phyloP scores from a whole-genome alignment of 2,797 vertebrate species.

The Streptopelia turtur region DNA sequence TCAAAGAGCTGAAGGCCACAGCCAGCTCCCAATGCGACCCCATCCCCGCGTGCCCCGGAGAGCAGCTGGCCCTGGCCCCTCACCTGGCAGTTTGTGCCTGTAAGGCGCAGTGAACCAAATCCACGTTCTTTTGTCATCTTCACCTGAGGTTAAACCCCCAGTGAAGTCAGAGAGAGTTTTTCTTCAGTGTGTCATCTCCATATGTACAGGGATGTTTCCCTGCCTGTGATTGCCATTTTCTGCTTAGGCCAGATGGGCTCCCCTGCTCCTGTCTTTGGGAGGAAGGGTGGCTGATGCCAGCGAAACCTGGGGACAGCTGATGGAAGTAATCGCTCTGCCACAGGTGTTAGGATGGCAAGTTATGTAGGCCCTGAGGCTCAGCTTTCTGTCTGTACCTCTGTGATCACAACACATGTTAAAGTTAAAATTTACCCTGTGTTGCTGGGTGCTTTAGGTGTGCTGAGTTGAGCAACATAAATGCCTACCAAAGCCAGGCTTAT shows the following conservation, averaged over 20 bases:
- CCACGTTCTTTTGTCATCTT: background rate
- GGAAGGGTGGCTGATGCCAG: background rate
- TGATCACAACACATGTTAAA: background rate
- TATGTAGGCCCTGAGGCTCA: background rate
- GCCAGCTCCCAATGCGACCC: rapidly evolving
- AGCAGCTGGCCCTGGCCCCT: background rate
- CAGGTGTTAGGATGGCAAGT: background rate
- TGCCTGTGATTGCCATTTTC: background rate
- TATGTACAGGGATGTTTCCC: rapidly evolving
- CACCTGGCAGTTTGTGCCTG: background rate
- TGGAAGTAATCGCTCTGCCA: background rate
- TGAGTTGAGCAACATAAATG: background rate
- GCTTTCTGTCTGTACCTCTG: background rate
- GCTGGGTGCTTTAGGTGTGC: background rate
- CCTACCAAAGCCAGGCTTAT: background rate
- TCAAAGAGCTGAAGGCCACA: background rate
- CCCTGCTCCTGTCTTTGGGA: background rate
- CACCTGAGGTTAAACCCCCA: background rate
- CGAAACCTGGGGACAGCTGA: background rate
- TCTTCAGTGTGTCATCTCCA: background rate
- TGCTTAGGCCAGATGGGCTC: background rate
- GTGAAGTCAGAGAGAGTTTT: background rate
- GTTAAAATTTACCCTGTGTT: background rate
- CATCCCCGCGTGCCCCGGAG: background rate
- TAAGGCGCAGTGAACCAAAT: background rate